A percentile compares a stretch with the other conserved stretches of the same genome.
Conservation (phyloP, 2,888 invertebrate species). For the Sarcophaga variegata region DNA sequence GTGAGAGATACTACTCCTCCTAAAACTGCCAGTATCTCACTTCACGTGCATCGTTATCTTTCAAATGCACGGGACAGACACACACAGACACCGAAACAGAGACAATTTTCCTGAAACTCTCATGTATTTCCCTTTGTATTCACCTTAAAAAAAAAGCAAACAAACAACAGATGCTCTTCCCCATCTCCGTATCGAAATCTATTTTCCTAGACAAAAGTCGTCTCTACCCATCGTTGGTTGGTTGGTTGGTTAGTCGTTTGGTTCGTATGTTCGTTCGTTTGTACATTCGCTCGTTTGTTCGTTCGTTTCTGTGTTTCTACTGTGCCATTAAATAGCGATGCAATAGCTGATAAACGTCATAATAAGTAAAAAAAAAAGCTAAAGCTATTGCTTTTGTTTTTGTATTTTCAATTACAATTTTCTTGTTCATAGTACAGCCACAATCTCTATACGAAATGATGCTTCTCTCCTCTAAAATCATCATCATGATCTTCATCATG, state of each 20-base stretch:
- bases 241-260: background rate
- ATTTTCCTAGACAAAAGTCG: constrained; percentile 48
- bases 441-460: background rate
- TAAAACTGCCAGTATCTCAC: constrained; percentile 20
- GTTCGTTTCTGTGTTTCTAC: background rate
- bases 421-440: background rate
- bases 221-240: background rate
- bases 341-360: constrained; percentile 45
- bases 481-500: constrained; percentile 10
- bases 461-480: constrained; percentile 29
- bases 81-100: background rate
- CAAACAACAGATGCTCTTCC: constrained; percentile 9
- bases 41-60: constrained; percentile 20
- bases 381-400: constrained; percentile 42
- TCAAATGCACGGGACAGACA: constrained; percentile 27
- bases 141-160: background rate
- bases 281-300: constrained; percentile 16
- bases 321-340: background rate
- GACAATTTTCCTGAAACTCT: constrained; percentile 54
- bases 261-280: constrained; percentile 3
- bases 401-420: constrained; percentile 7
- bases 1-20: constrained; percentile 19
- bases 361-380: constrained; percentile 9
- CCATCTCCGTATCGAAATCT: constrained; percentile 35
- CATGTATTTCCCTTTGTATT: background rate